Conservation (phyloP, 2,113 vertebrate genomes). For the Mesitornis unicolor region DNA sequence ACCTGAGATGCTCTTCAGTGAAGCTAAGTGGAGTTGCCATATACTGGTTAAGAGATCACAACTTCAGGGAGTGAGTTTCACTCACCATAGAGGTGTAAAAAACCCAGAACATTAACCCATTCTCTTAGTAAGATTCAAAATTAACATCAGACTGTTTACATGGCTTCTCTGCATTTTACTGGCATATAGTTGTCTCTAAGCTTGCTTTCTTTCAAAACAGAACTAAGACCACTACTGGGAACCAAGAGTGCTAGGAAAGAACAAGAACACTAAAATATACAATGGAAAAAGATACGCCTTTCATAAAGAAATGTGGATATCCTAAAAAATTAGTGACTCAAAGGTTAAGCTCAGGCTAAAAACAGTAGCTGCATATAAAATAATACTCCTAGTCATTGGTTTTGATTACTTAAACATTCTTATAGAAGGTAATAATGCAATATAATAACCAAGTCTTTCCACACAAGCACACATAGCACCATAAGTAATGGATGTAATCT, state of each 20-base stretch:
- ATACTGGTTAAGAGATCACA: slow-evolving; percentile 64
- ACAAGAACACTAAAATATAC: neutral
- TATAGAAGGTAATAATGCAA: neutral
- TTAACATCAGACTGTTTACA: slow-evolving; percentile 21
- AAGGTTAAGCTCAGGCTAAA: neutral
- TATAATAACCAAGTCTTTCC: neutral
- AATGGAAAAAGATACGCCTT: neutral
- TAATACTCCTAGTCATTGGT: neutral
- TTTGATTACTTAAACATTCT: neutral
- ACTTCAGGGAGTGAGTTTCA: slow-evolving; percentile 63
- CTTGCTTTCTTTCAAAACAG: neutral
- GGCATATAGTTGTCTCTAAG: neutral
- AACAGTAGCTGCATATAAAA: neutral
- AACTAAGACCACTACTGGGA: neutral
- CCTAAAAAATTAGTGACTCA: neutral
- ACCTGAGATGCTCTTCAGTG: slow-evolving; percentile 72
- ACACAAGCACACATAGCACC: neutral
- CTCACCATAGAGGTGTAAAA: slow-evolving; percentile 61
- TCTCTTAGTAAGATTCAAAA: slow-evolving; percentile 54
- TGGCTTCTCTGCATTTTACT: slow-evolving; percentile 25
- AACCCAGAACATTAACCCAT: slow-evolving; percentile 44
- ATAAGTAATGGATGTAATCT: neutral
- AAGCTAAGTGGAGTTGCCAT: slow-evolving; percentile 85
- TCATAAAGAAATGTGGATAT: neutral
- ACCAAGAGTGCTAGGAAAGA: neutral